Evolutionary conservation across 2,113 vertebrate genomes (phyloP).

Genomic region (Scartelaos histophorus): DNA sequence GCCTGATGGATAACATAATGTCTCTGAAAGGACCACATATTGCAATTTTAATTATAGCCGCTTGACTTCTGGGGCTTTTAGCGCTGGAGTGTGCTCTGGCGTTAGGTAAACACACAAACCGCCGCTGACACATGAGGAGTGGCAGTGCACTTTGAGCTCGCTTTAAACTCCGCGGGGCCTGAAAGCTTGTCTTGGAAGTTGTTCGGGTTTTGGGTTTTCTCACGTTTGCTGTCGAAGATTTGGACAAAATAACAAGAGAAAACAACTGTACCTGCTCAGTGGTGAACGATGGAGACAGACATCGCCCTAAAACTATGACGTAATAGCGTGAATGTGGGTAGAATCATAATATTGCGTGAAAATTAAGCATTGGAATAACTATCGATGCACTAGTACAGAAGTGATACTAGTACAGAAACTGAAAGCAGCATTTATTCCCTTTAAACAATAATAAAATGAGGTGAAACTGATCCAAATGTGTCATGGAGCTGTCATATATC

Average conservation of each 20-base stretch:
- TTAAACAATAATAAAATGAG: too few relatives aligned
- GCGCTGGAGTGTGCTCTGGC: not conserved
- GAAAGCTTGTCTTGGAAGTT: not conserved
- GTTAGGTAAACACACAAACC: not conserved
- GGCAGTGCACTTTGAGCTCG: conserved; percentile 13
- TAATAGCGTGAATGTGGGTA: too few relatives aligned
- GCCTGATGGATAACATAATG: conserved; percentile 55
- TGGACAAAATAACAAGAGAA: not conserved
- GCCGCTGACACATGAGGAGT: not conserved
- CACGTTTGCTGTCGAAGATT: not conserved
- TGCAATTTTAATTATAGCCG: conserved; percentile 53
- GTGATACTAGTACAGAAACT: too few relatives aligned
- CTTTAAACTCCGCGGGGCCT: not conserved
- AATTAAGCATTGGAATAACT: too few relatives aligned
- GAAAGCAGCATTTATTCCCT: too few relatives aligned
- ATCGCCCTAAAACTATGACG: too few relatives aligned
- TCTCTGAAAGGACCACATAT: conserved; percentile 54
- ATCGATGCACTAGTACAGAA: too few relatives aligned
- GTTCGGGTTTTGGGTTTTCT: not conserved
- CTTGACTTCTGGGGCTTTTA: conserved; percentile 40
- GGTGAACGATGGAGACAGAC: not conserved
- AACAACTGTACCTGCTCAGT: not conserved
- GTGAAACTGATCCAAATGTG: too few relatives aligned
- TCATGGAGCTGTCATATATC: too few relatives aligned
- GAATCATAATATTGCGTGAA: too few relatives aligned